Conservation (phyloP, 1,140 invertebrate genomes). For the Vanessa atalanta region DNA sequence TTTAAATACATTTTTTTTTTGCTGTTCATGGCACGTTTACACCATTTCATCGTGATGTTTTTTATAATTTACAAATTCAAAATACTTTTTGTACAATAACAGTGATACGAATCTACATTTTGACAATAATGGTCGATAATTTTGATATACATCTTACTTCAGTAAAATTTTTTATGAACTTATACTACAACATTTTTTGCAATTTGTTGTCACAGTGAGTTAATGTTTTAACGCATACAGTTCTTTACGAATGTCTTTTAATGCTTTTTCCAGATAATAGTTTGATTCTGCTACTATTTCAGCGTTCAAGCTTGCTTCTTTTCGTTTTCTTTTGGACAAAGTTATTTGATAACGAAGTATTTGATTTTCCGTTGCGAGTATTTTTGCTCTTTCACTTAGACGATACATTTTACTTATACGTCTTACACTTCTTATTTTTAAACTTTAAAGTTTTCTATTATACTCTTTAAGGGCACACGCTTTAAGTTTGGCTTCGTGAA, state of each 20-base stretch:
- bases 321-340: conserved; percentile 52
- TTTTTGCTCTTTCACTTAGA: conserved; percentile 42
- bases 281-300: conserved; percentile 59
- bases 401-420: conserved; percentile 20
- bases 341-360: conserved; percentile 50
- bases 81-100: no score
- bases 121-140: no score
- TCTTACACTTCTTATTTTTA: conserved; percentile 16
- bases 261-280: conserved; percentile 50
- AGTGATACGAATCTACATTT: no score
- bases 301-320: conserved; percentile 58
- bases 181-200: not conserved
- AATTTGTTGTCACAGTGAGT: not conserved
- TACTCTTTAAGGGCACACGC: conserved; percentile 43
- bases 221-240: not conserved
- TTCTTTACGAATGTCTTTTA: conserved; percentile 2
- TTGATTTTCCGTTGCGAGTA: conserved; percentile 53
- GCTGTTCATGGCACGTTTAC: no score
- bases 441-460: conserved; percentile 10
- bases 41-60: no score
- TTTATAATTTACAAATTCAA: no score
- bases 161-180: no score
- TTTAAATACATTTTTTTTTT: no score
- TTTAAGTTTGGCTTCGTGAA: conserved; percentile 51
- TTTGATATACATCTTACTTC: no score